Percentiles rank a stretch among this genome's conserved stretches.
phyloP scores from a whole-genome alignment of 2,888 invertebrate species.

The Meta bourneti region DNA sequence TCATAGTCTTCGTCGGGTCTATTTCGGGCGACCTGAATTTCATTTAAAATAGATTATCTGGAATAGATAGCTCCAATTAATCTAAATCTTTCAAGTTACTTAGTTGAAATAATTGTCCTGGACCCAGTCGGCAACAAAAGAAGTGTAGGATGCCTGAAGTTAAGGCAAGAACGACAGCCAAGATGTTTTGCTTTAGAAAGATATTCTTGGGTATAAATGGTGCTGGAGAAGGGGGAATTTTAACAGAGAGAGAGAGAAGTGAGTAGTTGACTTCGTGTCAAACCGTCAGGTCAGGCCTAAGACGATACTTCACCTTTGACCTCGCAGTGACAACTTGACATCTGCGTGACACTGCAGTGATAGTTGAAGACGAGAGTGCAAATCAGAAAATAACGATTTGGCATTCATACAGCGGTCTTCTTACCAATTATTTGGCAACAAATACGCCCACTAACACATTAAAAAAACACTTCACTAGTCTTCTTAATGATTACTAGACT shows the following conservation, averaged over 20 bases:
- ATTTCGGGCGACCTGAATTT: too few species aligned
- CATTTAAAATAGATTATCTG: background rate
- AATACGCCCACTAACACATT: constrained; percentile 29
- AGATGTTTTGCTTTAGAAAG: constrained; percentile 67
- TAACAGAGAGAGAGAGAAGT: constrained; percentile 29
- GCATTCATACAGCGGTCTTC: constrained; percentile 20
- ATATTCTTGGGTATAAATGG: constrained; percentile 62
- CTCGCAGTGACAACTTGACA: constrained; percentile 66
- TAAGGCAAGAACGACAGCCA: constrained; percentile 51
- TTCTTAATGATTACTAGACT: background rate
- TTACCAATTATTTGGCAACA: constrained; percentile 64
- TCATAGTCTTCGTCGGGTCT: too few species aligned
- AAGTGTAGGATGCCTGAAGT: background rate
- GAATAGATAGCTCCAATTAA: background rate
- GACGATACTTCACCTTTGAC: background rate
- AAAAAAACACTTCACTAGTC: constrained; percentile 32
- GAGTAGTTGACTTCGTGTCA: constrained; percentile 57
- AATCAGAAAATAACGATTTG: constrained; percentile 35
- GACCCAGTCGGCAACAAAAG: background rate
- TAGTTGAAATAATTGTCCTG: background rate
- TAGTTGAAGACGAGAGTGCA: constrained; percentile 22
- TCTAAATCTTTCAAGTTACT: background rate
- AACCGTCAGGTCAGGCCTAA: constrained; percentile 60
- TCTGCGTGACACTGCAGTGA: constrained; percentile 46
- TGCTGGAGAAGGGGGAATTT: constrained; percentile 7